Evolutionary conservation across 2,888 invertebrate genomes (phyloP).

Genomic region (Phalera bucephala): DNA sequence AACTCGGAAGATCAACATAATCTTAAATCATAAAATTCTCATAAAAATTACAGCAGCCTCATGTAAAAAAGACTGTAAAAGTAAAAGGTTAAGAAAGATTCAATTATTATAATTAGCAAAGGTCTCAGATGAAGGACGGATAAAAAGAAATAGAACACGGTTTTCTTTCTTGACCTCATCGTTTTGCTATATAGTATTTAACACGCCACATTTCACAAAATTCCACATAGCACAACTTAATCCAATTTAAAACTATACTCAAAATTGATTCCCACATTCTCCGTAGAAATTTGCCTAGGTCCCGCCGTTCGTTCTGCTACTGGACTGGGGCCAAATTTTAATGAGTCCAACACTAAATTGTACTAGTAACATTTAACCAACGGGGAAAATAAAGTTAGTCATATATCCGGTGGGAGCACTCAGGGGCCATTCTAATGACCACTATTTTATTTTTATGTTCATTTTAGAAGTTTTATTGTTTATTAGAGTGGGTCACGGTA

Average conservation of each 20-base stretch:
- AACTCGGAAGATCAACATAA: slow-evolving; percentile 14
- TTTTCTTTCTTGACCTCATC: too few relatives aligned
- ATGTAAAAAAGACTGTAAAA: slow-evolving; percentile 9
- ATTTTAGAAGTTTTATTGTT: neutral
- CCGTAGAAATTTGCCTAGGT: slow-evolving; percentile 48
- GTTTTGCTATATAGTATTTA: too few relatives aligned
- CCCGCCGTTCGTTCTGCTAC: slow-evolving; percentile 33
- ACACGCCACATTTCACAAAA: slow-evolving; percentile 8
- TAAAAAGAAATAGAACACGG: too few relatives aligned
- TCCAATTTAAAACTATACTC: slow-evolving; percentile 32
- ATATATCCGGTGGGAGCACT: slow-evolving; percentile 17
- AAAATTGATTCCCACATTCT: slow-evolving; percentile 45
- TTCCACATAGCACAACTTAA: slow-evolving; percentile 36
- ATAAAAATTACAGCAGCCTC: slow-evolving; percentile 20
- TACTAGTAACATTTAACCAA: slow-evolving; percentile 65
- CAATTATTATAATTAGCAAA: slow-evolving; percentile 27
- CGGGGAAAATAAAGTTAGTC: slow-evolving; percentile 39
- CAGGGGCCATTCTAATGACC: neutral
- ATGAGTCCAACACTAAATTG: slow-evolving; percentile 62
- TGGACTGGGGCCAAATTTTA: slow-evolving; percentile 62
- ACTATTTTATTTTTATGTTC: neutral
- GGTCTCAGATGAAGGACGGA: neutral
- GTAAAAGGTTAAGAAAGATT: slow-evolving; percentile 16
- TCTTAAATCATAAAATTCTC: slow-evolving; percentile 20
- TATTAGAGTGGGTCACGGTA: neutral